phyloP scores from a whole-genome alignment of 2,888 invertebrate genomes.

The Helobdella robusta region DNA sequence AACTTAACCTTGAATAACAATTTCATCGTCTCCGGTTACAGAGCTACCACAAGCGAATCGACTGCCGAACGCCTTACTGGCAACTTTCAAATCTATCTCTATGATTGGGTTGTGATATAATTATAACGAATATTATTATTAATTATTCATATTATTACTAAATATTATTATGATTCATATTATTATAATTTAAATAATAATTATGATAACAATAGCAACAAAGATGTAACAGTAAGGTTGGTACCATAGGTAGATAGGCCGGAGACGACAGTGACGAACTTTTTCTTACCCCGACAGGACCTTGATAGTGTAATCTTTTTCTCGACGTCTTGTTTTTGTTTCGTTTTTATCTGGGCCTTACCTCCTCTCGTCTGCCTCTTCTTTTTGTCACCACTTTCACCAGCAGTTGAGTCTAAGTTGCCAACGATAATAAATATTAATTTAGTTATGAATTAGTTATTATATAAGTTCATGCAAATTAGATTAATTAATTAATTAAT shows the following conservation, averaged over 20 bases:
- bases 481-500: too few species aligned
- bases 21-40: constrained; percentile 95
- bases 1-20: constrained; percentile 98
- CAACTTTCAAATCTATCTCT: constrained; percentile 95
- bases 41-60: constrained; percentile 99
- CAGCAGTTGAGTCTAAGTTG: constrained; percentile 5
- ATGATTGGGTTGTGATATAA: constrained; percentile 33
- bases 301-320: constrained; percentile 47
- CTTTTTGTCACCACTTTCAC: constrained; percentile 70
- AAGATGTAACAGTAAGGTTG: neutral
- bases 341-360: constrained; percentile 85
- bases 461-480: neutral
- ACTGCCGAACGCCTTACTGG: constrained; percentile 91
- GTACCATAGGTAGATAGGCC: constrained; percentile 85
- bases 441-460: neutral
- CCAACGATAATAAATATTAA: too few species aligned
- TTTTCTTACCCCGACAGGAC: constrained; percentile 89
- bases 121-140: neutral
- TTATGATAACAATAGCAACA: neutral
- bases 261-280: constrained; percentile 91
- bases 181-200: neutral
- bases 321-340: constrained; percentile 59
- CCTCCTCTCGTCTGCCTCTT: constrained; percentile 93
- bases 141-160: neutral
- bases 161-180: neutral